Percentiles rank a stretch among this genome's conserved stretches.
These are phyloP conservation scores for Pao palembangensis DNA, from an alignment of 2,113 vertebrate species.

Conservation along the genomic window DNA sequence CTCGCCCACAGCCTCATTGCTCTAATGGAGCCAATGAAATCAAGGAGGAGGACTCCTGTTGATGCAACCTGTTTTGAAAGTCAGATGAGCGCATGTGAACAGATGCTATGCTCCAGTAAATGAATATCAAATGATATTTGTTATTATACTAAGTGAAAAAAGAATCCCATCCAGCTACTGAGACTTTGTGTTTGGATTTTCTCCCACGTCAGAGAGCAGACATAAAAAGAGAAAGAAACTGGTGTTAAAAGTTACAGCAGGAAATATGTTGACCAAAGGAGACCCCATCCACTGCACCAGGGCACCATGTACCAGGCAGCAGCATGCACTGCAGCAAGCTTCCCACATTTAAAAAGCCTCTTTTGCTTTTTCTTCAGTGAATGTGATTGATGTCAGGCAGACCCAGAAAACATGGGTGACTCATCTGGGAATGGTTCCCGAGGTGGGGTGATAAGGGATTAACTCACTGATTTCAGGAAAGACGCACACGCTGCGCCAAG, in stretches of 20 bases:
- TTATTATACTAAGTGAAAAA: conserved; percentile 12
- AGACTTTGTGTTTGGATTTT: no score
- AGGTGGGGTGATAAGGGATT: conserved; percentile 22
- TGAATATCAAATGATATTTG: conserved; percentile 18
- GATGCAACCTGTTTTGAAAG: conserved; percentile 35
- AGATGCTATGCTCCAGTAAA: conserved; percentile 20
- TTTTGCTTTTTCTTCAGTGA: conserved; percentile 40
- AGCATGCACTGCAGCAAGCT: conserved; percentile 47
- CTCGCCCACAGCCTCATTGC: conserved; percentile 51
- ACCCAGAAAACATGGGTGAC: conserved; percentile 21
- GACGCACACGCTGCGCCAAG: not conserved
- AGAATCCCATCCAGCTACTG: no score
- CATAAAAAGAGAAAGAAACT: conserved; percentile 8
- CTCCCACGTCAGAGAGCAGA: not conserved
- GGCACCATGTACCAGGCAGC: conserved; percentile 38
- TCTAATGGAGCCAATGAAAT: conserved; percentile 66
- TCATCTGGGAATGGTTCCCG: conserved; percentile 27
- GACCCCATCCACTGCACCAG: conserved; percentile 45
- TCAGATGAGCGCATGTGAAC: conserved; percentile 1
- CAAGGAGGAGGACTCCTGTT: conserved; percentile 36
- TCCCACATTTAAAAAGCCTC: conserved; percentile 56
- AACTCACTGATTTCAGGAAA: conserved; percentile 20
- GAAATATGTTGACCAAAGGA: conserved; percentile 53
- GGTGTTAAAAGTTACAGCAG: conserved; percentile 28
- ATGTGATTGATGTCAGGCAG: conserved; percentile 54